These are phyloP conservation scores for Sciurus carolinensis DNA, from an alignment of 2,797 vertebrate genomes.

Conservation along the genomic window DNA sequence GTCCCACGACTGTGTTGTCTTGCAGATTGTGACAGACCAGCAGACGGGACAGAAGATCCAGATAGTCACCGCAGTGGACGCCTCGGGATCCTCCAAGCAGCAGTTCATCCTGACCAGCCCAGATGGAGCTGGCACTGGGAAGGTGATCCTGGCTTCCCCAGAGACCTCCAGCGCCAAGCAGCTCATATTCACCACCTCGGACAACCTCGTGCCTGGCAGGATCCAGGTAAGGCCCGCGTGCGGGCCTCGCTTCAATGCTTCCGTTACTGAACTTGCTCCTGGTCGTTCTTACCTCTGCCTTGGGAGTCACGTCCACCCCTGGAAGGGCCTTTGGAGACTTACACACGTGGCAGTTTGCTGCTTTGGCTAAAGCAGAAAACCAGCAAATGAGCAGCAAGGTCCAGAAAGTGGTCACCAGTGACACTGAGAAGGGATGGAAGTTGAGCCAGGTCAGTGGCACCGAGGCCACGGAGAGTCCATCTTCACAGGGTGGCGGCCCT, in stretches of 20 bases:
- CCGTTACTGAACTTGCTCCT: neutral
- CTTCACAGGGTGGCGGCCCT: neutral
- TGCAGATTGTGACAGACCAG: conserved; percentile 98
- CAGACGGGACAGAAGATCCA: conserved; percentile 99
- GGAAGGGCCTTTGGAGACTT: neutral
- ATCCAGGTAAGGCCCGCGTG: conserved; percentile 93
- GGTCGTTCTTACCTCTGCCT: neutral
- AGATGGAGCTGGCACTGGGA: conserved; percentile 95
- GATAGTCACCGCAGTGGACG: conserved; percentile 97
- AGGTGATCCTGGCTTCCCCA: conserved; percentile 97
- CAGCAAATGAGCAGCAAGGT: neutral
- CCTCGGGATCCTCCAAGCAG: conserved; percentile 94
- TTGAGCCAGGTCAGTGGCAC: neutral
- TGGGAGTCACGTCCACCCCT: neutral
- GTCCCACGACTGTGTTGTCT: conserved; percentile 55
- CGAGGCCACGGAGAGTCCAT: neutral
- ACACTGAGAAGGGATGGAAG: neutral
- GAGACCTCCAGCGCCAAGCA: conserved; percentile 95
- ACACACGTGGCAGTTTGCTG: neutral
- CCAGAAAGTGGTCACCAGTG: neutral
- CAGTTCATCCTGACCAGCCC: conserved; percentile 97
- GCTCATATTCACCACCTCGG: conserved; percentile 97
- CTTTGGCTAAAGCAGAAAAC: neutral
- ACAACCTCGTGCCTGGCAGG: conserved; percentile 96
- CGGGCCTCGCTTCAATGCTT: neutral